A percentile compares a stretch with the other conserved stretches of the same genome.
phyloP scores from a whole-genome alignment of 2,113 vertebrate species.

The Nymphicus hollandicus region DNA sequence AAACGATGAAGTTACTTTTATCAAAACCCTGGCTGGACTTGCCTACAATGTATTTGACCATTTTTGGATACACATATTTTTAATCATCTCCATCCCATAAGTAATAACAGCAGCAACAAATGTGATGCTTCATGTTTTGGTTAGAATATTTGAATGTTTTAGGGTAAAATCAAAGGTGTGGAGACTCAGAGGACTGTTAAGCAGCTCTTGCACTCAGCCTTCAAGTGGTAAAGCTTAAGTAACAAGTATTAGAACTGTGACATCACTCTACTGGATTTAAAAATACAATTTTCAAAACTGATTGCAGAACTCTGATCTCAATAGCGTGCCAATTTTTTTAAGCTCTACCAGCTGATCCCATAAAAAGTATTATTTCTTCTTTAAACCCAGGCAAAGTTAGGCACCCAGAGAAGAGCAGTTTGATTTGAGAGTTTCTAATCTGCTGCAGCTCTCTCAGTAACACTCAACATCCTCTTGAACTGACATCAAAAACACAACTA shows the following conservation, averaged over 20 bases:
- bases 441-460: neutral
- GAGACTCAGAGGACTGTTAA: neutral
- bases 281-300: slow-evolving; percentile 50
- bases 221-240: slow-evolving; percentile 46
- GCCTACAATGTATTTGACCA: neutral
- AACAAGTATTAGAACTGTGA: slow-evolving; percentile 4
- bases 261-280: slow-evolving; percentile 50
- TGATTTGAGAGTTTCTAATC: neutral
- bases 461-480: neutral
- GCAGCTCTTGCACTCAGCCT: slow-evolving; percentile 40
- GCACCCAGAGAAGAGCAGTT: neutral
- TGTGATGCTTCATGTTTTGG: neutral
- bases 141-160: neutral
- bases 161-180: slow-evolving; percentile 17
- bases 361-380: slow-evolving; percentile 10
- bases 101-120: neutral
- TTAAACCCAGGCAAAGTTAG: neutral
- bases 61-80: neutral
- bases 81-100: neutral
- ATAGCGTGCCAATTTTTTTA: neutral
- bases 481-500: neutral
- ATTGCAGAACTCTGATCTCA: slow-evolving; percentile 53
- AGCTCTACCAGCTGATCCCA: slow-evolving; percentile 17
- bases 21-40: neutral
- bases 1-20: neutral